Evolutionary conservation across 2,113 vertebrate species (phyloP).

Genomic region (Bagarius yarrelli): DNA sequence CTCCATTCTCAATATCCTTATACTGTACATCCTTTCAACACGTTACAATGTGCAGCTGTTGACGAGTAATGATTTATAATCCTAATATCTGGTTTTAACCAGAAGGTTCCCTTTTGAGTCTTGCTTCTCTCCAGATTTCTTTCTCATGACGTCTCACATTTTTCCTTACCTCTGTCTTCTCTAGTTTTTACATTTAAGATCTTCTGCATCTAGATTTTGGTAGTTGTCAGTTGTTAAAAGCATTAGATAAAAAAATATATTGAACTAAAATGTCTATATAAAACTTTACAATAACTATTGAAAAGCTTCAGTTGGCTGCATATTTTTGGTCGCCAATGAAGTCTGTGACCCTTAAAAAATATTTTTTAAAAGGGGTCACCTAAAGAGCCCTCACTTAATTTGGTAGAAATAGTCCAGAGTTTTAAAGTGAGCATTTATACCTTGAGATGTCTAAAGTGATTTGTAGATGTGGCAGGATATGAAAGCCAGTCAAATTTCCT

Average conservation of each 20-base stretch:
- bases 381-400: neutral
- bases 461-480: neutral
- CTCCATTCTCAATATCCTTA: neutral
- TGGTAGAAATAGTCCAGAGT: constrained; percentile 17
- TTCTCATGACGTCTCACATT: neutral
- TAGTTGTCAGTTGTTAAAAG: neutral
- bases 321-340: neutral
- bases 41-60: neutral
- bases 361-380: too few relatives aligned
- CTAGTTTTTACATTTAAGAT: neutral
- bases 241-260: neutral
- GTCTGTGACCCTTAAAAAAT: neutral
- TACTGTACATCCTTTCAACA: neutral
- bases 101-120: neutral
- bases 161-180: neutral
- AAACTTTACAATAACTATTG: neutral
- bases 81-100: neutral
- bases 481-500: neutral
- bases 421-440: neutral
- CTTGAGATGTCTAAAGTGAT: constrained; percentile 22
- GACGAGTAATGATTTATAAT: constrained; percentile 7
- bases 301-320: neutral
- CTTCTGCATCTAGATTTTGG: neutral
- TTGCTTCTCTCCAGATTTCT: neutral
- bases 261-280: neutral